Conservation (phyloP, 2,113 vertebrate species). For the Telmatochromis bifrenatus region DNA sequence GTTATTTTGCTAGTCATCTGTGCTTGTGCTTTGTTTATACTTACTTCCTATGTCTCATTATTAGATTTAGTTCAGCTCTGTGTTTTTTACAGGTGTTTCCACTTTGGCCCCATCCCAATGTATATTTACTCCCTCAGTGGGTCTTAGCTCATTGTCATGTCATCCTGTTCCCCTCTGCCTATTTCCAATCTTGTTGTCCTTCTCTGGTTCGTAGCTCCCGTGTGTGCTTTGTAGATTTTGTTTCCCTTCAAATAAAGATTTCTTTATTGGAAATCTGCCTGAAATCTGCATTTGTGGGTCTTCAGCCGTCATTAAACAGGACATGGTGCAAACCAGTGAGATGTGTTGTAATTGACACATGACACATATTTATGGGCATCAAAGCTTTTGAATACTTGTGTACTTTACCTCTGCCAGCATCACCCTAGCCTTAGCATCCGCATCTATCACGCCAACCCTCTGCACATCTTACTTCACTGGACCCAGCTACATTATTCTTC, state of each 20-base stretch:
- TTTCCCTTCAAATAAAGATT: background rate
- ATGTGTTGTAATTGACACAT: background rate
- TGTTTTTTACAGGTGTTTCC: background rate
- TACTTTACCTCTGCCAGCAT: background rate
- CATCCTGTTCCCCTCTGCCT: background rate
- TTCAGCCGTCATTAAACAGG: background rate
- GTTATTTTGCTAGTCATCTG: background rate
- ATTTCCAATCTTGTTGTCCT: background rate
- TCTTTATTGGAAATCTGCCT: background rate
- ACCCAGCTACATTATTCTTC: background rate
- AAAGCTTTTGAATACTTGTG: background rate
- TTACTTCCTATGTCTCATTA: background rate
- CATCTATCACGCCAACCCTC: background rate
- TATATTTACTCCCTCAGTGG: background rate
- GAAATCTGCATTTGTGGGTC: background rate
- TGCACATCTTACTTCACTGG: background rate
- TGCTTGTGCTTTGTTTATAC: background rate
- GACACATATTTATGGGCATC: background rate
- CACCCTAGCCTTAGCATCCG: background rate
- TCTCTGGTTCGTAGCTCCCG: background rate
- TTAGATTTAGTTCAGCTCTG: background rate
- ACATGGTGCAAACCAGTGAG: background rate
- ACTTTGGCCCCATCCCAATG: background rate
- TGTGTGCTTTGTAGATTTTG: background rate
- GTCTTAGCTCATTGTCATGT: background rate